Evolutionary conservation across 2,113 vertebrate genomes (phyloP).

Genomic region (Mustela nigripes): DNA sequence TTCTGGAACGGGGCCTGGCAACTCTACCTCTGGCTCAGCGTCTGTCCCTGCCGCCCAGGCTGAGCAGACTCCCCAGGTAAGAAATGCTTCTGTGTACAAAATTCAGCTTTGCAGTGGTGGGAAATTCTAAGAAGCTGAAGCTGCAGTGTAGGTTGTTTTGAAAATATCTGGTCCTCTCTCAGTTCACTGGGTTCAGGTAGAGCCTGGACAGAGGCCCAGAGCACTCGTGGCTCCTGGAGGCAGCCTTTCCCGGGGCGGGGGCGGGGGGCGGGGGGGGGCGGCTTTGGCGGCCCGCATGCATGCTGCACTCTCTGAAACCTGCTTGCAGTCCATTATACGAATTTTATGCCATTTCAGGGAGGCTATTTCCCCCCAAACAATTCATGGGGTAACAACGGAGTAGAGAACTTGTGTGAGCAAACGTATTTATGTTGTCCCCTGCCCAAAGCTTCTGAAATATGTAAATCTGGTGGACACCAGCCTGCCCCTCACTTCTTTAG

Average conservation of each 20-base stretch:
- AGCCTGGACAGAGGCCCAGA: not conserved
- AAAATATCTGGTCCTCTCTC: not conserved
- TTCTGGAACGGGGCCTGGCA: not conserved
- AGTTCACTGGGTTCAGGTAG: constrained; percentile 16
- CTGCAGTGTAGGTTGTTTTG: constrained; percentile 66
- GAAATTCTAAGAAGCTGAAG: constrained; percentile 13
- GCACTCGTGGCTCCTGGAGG: accelerated
- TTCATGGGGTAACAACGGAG: not conserved
- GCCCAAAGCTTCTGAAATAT: not conserved
- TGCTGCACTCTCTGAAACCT: accelerated
- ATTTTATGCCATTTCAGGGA: not conserved
- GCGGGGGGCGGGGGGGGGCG: too few species aligned
- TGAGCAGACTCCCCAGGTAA: constrained; percentile 64
- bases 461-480: not conserved
- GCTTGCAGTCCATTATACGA: not conserved
- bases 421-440: not conserved
- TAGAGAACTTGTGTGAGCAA: not conserved
- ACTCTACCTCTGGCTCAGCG: not conserved
- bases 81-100: constrained; percentile 62
- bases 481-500: not conserved
- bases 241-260: not conserved
- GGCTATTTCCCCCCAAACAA: not conserved
- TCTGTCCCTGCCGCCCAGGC: constrained; percentile 43
- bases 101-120: constrained; percentile 13
- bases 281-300: not conserved